phyloP scores from a whole-genome alignment of 1,140 invertebrate genomes.

The Odontomachus brunneus region DNA sequence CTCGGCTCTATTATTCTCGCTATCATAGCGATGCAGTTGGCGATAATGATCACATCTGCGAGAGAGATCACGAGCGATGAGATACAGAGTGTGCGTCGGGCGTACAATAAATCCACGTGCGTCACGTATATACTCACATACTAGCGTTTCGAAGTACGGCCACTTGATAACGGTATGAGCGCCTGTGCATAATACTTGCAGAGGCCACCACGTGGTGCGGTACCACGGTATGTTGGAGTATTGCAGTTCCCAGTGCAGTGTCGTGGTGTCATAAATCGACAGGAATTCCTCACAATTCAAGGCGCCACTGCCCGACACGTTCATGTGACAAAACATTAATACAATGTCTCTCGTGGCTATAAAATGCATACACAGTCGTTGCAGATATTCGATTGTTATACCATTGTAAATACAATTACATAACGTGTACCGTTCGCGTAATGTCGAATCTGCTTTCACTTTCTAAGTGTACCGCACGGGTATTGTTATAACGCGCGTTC shows the following conservation, averaged over 20 bases:
- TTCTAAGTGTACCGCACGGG: not conserved
- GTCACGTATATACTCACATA: slow-evolving; percentile 87
- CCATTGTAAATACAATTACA: not conserved
- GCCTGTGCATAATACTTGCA: slow-evolving; percentile 88
- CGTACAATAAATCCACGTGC: not conserved
- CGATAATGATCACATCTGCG: slow-evolving; percentile 88
- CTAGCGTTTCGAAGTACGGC: slow-evolving; percentile 90
- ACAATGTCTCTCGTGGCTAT: slow-evolving; percentile 91
- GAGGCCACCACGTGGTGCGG: slow-evolving; percentile 86
- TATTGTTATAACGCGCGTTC: not conserved
- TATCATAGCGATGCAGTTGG: slow-evolving; percentile 90
- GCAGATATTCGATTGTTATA: not conserved
- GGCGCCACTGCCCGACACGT: slow-evolving; percentile 88
- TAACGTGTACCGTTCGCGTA: too few relatives aligned
- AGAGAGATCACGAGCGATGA: slow-evolving; percentile 57
- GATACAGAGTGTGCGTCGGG: not conserved
- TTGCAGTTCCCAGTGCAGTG: slow-evolving; percentile 91
- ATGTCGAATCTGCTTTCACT: too few relatives aligned
- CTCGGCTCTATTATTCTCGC: slow-evolving; percentile 85
- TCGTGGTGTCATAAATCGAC: slow-evolving; percentile 90
- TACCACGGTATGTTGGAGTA: slow-evolving; percentile 90
- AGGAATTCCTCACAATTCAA: slow-evolving; percentile 92
- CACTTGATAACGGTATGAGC: slow-evolving; percentile 89
- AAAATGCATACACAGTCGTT: slow-evolving; percentile 61
- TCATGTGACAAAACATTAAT: slow-evolving; percentile 93